Conservation (phyloP, 2,888 invertebrate species). For the Andrena haemorrhoa region DNA sequence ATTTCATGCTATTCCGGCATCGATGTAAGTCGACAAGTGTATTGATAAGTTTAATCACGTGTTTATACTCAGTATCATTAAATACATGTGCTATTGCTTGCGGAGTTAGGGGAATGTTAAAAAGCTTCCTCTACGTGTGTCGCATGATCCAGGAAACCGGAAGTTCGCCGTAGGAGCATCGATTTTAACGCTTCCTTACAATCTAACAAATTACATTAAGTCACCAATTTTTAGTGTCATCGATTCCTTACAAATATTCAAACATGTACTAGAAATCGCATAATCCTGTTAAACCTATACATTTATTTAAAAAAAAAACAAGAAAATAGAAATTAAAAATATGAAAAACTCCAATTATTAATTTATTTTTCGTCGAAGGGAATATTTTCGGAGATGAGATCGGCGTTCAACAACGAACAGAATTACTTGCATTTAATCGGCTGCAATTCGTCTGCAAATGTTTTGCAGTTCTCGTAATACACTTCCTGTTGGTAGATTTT, state of each 20-base stretch:
- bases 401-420: no score
- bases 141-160: slow-evolving; percentile 36
- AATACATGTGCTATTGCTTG: slow-evolving; percentile 24
- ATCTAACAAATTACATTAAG: neutral
- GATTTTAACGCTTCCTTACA: neutral
- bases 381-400: no score
- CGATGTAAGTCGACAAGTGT: neutral
- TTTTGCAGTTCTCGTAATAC: neutral
- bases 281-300: no score
- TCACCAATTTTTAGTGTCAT: no score
- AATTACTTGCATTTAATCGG: neutral
- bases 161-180: slow-evolving; percentile 15
- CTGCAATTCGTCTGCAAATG: neutral
- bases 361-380: no score
- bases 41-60: slow-evolving; percentile 53
- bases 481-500: neutral
- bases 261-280: neutral
- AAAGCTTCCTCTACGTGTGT: slow-evolving; percentile 45
- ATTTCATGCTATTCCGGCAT: slow-evolving; percentile 6
- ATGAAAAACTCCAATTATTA: no score
- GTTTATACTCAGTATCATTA: slow-evolving; percentile 19
- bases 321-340: no score
- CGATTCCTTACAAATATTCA: neutral
- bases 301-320: no score
- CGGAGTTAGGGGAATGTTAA: slow-evolving; percentile 52